A percentile compares a stretch with the other conserved stretches of the same genome.
phyloP scores from a whole-genome alignment of 2,888 invertebrate genomes.

The Netelia inedita region DNA sequence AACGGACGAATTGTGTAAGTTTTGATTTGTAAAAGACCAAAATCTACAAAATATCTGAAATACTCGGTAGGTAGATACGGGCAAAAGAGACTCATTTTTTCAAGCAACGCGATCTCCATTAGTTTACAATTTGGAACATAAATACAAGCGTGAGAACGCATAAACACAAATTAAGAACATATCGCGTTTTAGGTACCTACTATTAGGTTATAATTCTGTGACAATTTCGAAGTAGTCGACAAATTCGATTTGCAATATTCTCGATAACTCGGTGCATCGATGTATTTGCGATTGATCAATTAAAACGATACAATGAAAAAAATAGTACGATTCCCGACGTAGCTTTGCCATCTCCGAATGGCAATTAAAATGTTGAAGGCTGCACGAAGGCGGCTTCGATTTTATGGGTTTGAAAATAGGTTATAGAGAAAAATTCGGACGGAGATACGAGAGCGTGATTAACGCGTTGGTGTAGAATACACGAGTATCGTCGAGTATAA shows the following conservation, averaged over 20 bases:
- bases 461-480: conserved; percentile 65
- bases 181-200: conserved; percentile 62
- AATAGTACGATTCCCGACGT: conserved; percentile 63
- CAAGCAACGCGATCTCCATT: background rate
- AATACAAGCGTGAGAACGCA: conserved; percentile 77
- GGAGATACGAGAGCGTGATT: conserved; percentile 33
- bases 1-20: background rate
- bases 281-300: conserved; percentile 36
- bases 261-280: background rate
- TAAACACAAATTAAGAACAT: conserved; percentile 79
- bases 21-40: background rate
- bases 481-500: conserved; percentile 58
- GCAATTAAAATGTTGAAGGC: conserved; percentile 79
- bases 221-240: conserved; percentile 45
- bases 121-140: conserved; percentile 28
- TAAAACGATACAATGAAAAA: conserved; percentile 38
- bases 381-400: conserved; percentile 73
- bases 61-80: background rate
- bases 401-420: conserved; percentile 76
- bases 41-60: background rate
- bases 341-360: conserved; percentile 75
- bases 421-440: conserved; percentile 75
- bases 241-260: conserved; percentile 45
- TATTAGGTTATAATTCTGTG: conserved; percentile 79
- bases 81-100: background rate